Conservation (phyloP, 1,140 invertebrate species). For the Prorops nasuta region DNA sequence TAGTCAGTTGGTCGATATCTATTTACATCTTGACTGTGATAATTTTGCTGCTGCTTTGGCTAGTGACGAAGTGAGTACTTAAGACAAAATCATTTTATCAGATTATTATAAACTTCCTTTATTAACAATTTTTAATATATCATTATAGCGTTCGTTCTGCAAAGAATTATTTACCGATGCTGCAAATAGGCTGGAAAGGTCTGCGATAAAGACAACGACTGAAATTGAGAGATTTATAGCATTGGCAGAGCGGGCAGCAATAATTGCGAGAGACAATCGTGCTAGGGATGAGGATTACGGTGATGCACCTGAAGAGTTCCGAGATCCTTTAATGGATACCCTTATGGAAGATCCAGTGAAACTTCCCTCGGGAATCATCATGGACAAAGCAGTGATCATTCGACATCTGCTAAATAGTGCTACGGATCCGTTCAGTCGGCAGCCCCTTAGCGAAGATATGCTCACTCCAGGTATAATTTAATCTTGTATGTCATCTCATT, state of each 20-base stretch:
- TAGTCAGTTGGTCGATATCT: constrained; percentile 92
- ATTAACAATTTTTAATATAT: constrained; percentile 26
- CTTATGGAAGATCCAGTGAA: constrained; percentile 95
- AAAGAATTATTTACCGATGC: constrained; percentile 91
- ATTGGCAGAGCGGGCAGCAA: constrained; percentile 77
- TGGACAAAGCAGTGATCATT: constrained; percentile 93
- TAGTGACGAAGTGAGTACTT: constrained; percentile 73
- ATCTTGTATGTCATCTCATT: too few relatives aligned
- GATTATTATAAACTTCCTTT: background rate
- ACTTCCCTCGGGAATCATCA: constrained; percentile 90
- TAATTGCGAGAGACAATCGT: constrained; percentile 79
- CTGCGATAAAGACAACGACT: constrained; percentile 78
- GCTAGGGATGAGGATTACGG: constrained; percentile 88
- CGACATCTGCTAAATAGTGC: constrained; percentile 92
- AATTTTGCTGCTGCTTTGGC: constrained; percentile 87
- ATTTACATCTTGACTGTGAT: constrained; percentile 92
- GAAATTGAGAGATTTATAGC: constrained; percentile 81
- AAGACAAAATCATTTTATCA: background rate
- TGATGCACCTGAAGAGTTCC: constrained; percentile 96
- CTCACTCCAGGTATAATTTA: constrained; percentile 67
- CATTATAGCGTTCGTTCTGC: constrained; percentile 82
- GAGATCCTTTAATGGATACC: constrained; percentile 96
- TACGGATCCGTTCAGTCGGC: constrained; percentile 96
- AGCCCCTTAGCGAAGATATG: constrained; percentile 87
- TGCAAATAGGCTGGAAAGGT: constrained; percentile 73